These are phyloP conservation scores for Mongoloraphidia duomilia DNA, from an alignment of 2,888 invertebrate genomes.

Conservation along the genomic window DNA sequence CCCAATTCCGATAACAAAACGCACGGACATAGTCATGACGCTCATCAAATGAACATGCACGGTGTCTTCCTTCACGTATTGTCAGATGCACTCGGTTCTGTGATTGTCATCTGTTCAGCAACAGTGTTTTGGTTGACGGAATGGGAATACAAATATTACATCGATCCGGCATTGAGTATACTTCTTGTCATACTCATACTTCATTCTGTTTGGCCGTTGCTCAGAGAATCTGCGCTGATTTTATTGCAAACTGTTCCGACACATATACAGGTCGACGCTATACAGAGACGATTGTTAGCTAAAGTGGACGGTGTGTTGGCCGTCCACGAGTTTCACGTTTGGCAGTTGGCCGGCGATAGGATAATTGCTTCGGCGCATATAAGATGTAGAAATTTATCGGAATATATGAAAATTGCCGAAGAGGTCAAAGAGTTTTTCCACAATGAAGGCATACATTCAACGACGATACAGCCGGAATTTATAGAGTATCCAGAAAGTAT, in stretches of 20 bases:
- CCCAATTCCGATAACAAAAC: conserved; percentile 27
- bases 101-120: conserved; percentile 82
- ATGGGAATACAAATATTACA: conserved; percentile 71
- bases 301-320: conserved; percentile 90
- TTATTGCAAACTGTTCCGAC: conserved; percentile 96
- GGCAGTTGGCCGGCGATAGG: conserved; percentile 93
- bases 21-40: conserved; percentile 42
- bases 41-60: conserved; percentile 93
- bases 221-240: conserved; percentile 88
- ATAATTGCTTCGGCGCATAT: conserved; percentile 97
- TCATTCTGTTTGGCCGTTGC: conserved; percentile 79
- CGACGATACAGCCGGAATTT: conserved; percentile 97
- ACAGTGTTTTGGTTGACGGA: conserved; percentile 56
- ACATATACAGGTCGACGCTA: conserved; percentile 88
- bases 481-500: conserved; percentile 46
- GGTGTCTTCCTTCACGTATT: conserved; percentile 98
- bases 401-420: conserved; percentile 95
- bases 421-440: conserved; percentile 96
- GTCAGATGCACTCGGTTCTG: conserved; percentile 91
- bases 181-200: conserved; percentile 75
- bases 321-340: conserved; percentile 96
- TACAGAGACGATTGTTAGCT: conserved; percentile 71
- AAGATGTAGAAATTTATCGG: conserved; percentile 84
- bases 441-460: conserved; percentile 96
- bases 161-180: conserved; percentile 90